These are phyloP conservation scores for Vipera ursinii DNA, from an alignment of 2,797 vertebrate species.

Conservation along the genomic window DNA sequence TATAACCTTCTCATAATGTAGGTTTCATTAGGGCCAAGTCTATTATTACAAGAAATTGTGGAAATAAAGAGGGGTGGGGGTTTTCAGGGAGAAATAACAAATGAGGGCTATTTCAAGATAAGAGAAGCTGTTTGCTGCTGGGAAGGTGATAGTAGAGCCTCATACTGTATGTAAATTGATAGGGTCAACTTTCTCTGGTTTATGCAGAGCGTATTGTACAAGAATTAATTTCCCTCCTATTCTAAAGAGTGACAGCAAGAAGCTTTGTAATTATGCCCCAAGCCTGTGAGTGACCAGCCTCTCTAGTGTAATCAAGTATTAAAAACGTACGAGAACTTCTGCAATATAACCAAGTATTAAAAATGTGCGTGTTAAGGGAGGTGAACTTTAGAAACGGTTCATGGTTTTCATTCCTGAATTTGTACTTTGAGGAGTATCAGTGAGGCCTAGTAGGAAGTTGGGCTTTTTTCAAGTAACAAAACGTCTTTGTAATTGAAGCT, in stretches of 20 bases:
- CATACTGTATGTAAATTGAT: slow-evolving; percentile 74
- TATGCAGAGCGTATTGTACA: slow-evolving; percentile 61
- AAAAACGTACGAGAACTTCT: slow-evolving; percentile 15
- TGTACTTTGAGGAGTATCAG: not conserved
- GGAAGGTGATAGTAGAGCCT: slow-evolving; percentile 71
- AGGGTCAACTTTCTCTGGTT: slow-evolving; percentile 72
- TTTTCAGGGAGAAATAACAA: slow-evolving; percentile 84
- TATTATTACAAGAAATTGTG: slow-evolving; percentile 74
- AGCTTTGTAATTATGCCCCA: slow-evolving; percentile 61
- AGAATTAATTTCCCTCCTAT: slow-evolving; percentile 75
- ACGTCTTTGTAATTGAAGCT: not conserved
- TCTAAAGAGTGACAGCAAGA: slow-evolving; percentile 57
- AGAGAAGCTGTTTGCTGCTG: slow-evolving; percentile 77
- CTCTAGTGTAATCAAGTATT: slow-evolving; percentile 16
- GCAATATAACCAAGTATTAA: slow-evolving; percentile 8
- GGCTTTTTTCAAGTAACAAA: not conserved
- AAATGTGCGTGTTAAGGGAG: slow-evolving; percentile 24
- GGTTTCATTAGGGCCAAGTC: slow-evolving; percentile 82
- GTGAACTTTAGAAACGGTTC: not conserved
- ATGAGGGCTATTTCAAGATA: slow-evolving; percentile 83
- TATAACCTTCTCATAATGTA: slow-evolving; percentile 76
- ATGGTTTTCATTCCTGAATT: not conserved
- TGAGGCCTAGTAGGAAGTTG: no score
- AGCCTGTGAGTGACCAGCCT: slow-evolving; percentile 44
- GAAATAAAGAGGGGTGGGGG: slow-evolving; percentile 79